Conservation (phyloP, 2,888 invertebrate genomes). For the Apamea monoglypha region DNA sequence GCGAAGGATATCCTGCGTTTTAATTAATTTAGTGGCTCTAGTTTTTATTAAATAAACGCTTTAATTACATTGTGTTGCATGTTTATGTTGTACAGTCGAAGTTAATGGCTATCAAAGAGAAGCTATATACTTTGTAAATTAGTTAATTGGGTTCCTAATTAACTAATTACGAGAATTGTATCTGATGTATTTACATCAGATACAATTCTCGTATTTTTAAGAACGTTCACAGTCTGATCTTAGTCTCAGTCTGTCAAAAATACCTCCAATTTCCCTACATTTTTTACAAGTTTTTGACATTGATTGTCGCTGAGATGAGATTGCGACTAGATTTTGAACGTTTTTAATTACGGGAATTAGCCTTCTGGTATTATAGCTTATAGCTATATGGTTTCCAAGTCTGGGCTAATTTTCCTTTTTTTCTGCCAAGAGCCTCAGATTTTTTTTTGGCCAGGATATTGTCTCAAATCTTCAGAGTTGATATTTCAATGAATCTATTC, state of each 20-base stretch:
- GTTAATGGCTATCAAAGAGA: too few species aligned
- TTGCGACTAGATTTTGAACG: too few species aligned
- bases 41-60: slow-evolving; percentile 16
- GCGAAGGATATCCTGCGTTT: slow-evolving; percentile 35
- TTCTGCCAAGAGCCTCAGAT: not conserved
- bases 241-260: too few species aligned
- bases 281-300: too few species aligned
- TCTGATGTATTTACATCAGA: not conserved
- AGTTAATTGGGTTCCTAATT: not conserved
- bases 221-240: too few species aligned
- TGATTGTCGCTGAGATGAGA: too few species aligned
- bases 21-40: slow-evolving; percentile 3
- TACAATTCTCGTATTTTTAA: too few species aligned
- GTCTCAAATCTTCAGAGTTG: too few species aligned
- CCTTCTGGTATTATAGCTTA: not conserved
- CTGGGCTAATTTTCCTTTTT: not conserved
- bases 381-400: not conserved
- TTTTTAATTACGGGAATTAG: too few species aligned
- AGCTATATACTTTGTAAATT: not conserved
- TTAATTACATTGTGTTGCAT: not conserved
- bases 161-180: too few species aligned
- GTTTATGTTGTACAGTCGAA: not conserved
- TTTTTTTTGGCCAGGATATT: too few species aligned
- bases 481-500: not conserved
- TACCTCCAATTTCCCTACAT: too few species aligned